Evolutionary conservation across 2,888 invertebrate species (phyloP).

Genomic region (Pediacus dermestoides): DNA sequence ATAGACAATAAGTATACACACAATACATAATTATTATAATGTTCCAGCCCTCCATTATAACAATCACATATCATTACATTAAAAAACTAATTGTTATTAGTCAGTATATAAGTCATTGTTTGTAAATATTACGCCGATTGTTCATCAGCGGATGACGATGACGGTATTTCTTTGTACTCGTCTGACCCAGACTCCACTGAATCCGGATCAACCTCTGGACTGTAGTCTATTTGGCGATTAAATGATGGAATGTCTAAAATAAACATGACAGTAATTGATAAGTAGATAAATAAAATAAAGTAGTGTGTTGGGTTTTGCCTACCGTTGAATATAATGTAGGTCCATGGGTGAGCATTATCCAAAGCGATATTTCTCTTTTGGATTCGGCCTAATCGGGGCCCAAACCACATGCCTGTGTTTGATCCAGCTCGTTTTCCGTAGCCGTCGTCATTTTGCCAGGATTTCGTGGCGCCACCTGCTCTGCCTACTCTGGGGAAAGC

Average conservation of each 20-base stretch:
- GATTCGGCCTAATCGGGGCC: constrained; percentile 26
- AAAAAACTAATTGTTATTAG: too few relatives aligned
- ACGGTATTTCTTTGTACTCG: too few relatives aligned
- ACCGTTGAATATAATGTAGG: constrained; percentile 19
- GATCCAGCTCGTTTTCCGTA: constrained; percentile 41
- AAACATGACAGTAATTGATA: too few relatives aligned
- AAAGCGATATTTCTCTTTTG: constrained; percentile 16
- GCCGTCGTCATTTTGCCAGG: constrained; percentile 38
- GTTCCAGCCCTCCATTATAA: constrained; percentile 5
- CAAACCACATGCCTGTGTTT: constrained; percentile 47
- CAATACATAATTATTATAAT: constrained; percentile 5
- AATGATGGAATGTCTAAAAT: too few relatives aligned
- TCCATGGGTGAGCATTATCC: constrained; percentile 13
- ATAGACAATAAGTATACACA: constrained; percentile 4
- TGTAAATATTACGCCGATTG: too few relatives aligned
- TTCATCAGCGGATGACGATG: too few relatives aligned
- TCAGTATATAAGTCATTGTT: too few relatives aligned
- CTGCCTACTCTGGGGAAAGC: constrained; percentile 52
- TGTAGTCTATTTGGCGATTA: too few relatives aligned
- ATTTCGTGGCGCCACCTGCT: constrained; percentile 51
- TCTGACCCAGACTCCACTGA: too few relatives aligned
- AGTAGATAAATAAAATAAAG: too few relatives aligned
- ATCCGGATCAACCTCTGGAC: too few relatives aligned
- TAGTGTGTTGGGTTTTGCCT: too few relatives aligned
- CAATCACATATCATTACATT: constrained; percentile 4